These are phyloP conservation scores for Encarsia formosa DNA, from an alignment of 2,888 invertebrate species.

Conservation along the genomic window DNA sequence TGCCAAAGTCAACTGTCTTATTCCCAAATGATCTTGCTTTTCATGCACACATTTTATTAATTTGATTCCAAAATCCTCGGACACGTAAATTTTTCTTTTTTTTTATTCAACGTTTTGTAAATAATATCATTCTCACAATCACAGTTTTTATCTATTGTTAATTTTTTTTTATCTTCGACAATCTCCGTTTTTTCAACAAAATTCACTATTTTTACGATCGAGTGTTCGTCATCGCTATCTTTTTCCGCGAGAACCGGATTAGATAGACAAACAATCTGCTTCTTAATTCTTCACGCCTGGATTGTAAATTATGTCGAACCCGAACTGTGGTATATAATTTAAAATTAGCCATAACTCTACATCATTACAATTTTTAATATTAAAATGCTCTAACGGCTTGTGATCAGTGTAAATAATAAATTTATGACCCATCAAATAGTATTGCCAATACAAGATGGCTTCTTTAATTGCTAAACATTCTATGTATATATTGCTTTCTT, in stretches of 20 bases:
- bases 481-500: conserved; percentile 29
- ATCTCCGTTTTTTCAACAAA: conserved; percentile 18
- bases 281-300: conserved; percentile 27
- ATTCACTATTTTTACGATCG: conserved; percentile 22
- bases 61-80: conserved; percentile 26
- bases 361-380: conserved; percentile 30
- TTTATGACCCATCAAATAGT: conserved; percentile 27
- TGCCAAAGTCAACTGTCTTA: conserved; percentile 24
- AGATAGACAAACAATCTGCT: conserved; percentile 28
- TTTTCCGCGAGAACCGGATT: conserved; percentile 24
- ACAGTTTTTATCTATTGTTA: conserved; percentile 21
- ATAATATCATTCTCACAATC: conserved; percentile 24
- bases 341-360: conserved; percentile 22
- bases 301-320: conserved; percentile 31
- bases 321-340: conserved; percentile 32
- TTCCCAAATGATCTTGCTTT: conserved; percentile 25
- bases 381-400: conserved; percentile 30
- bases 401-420: conserved; percentile 28
- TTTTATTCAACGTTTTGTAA: conserved; percentile 26
- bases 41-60: conserved; percentile 25
- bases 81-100: conserved; percentile 27
- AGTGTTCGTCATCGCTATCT: conserved; percentile 14
- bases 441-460: conserved; percentile 30
- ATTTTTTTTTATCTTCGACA: conserved; percentile 21
- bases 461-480: conserved; percentile 32